Percentiles rank a stretch among this genome's conserved stretches.
Evolutionary conservation across 1,140 invertebrate genomes (phyloP).

Genomic region (Anoplophora glabripennis): DNA sequence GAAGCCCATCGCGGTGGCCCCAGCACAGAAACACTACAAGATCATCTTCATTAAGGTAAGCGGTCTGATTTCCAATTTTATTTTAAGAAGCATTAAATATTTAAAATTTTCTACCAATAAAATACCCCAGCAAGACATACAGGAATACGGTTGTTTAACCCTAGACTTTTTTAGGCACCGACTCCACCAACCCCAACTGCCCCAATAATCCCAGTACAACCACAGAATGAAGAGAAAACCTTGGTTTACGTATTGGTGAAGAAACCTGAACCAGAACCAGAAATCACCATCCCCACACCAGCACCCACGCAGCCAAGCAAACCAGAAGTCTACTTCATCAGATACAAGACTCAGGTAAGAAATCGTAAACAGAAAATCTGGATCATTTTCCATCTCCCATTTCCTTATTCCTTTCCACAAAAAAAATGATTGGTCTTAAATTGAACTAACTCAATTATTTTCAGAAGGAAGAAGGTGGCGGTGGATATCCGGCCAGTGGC

Average conservation of each 20-base stretch:
- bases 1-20: conserved; percentile 54
- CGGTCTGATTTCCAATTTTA: too few species aligned
- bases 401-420: too few species aligned
- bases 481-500: conserved; percentile 52
- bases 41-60: conserved; percentile 82
- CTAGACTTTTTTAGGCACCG: conserved; percentile 56
- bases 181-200: conserved; percentile 76
- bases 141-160: too few species aligned
- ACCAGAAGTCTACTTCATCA: conserved; percentile 84
- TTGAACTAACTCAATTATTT: conserved; percentile 7
- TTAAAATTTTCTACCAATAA: too few species aligned
- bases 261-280: conserved; percentile 79
- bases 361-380: background rate
- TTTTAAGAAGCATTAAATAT: too few species aligned
- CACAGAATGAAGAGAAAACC: conserved; percentile 83
- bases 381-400: too few species aligned
- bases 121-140: too few species aligned
- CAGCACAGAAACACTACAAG: conserved; percentile 80
- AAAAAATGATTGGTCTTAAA: background rate
- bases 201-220: conserved; percentile 71
- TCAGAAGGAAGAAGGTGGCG: conserved; percentile 48
- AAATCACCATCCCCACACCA: conserved; percentile 72
- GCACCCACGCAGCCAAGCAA: conserved; percentile 79
- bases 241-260: conserved; percentile 84
- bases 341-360: conserved; percentile 77